Conservation (phyloP, 2,888 invertebrate species). For the Drosophila tripunctata region DNA sequence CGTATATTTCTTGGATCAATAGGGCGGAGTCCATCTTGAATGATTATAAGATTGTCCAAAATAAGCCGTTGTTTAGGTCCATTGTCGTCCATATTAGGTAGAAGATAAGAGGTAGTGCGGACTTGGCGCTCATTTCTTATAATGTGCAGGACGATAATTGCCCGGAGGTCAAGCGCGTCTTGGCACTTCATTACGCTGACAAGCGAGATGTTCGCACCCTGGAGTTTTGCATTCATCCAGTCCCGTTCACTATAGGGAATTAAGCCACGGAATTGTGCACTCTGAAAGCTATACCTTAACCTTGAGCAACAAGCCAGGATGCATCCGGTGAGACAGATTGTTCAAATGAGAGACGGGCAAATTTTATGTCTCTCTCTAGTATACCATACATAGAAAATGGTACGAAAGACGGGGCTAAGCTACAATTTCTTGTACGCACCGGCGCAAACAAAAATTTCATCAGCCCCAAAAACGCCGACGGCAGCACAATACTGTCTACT, state of each 20-base stretch:
- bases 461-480: not conserved
- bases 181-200: constrained; percentile 12
- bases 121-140: constrained; percentile 4
- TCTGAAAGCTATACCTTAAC: too few relatives aligned
- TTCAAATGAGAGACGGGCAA: not conserved
- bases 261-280: too few relatives aligned
- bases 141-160: constrained; percentile 14
- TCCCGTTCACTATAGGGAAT: too few relatives aligned
- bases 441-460: not conserved
- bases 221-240: too few relatives aligned
- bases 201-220: constrained; percentile 16
- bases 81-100: constrained; percentile 11
- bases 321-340: too few relatives aligned
- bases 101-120: constrained; percentile 11
- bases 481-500: not conserved
- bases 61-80: constrained; percentile 11
- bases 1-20: constrained; percentile 12
- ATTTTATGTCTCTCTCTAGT: not conserved
- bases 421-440: not conserved
- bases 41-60: constrained; percentile 1
- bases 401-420: not conserved
- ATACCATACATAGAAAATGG: not conserved
- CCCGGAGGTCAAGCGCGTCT: constrained; percentile 3
- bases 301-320: too few relatives aligned
- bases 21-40: constrained; percentile 3